These are phyloP conservation scores for Hydra vulgaris DNA, from an alignment of 30 jellyfish, hydroid and myxozoan genomes.

Conservation along the genomic window DNA sequence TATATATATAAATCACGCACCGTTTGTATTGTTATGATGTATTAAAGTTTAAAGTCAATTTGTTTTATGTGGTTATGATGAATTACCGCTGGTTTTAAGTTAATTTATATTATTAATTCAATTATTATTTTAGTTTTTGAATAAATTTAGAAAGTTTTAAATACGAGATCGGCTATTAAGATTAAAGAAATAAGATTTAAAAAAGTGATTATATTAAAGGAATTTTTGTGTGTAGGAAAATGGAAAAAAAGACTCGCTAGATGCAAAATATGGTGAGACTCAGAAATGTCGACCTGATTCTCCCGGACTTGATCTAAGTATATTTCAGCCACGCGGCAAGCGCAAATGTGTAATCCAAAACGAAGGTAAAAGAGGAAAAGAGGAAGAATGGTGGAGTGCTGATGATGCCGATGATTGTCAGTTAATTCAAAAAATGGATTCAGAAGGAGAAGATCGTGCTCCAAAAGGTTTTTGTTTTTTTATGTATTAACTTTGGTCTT, in stretches of 20 bases:
- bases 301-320: slow-evolving; percentile 79
- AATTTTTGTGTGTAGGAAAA: background rate
- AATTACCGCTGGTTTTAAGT: no score
- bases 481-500: no score
- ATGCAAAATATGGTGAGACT: background rate
- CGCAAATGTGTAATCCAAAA: slow-evolving; percentile 72
- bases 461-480: background rate
- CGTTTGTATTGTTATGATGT: no score
- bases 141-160: no score
- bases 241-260: background rate
- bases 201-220: no score
- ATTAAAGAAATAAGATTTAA: no score
- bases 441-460: background rate
- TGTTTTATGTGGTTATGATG: no score
- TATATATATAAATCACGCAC: no score
- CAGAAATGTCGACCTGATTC: slow-evolving; percentile 59
- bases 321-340: slow-evolving; percentile 89
- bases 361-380: slow-evolving; percentile 53
- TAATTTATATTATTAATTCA: no score
- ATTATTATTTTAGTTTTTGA: no score
- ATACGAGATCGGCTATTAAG: no score
- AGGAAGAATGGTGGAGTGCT: slow-evolving; percentile 57
- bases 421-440: slow-evolving; percentile 35
- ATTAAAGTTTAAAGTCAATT: no score
- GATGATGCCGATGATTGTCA: slow-evolving; percentile 62